Base-by-base conservation (phyloP, 1,140 invertebrate species). In the Oscheius sp. region DNA sequence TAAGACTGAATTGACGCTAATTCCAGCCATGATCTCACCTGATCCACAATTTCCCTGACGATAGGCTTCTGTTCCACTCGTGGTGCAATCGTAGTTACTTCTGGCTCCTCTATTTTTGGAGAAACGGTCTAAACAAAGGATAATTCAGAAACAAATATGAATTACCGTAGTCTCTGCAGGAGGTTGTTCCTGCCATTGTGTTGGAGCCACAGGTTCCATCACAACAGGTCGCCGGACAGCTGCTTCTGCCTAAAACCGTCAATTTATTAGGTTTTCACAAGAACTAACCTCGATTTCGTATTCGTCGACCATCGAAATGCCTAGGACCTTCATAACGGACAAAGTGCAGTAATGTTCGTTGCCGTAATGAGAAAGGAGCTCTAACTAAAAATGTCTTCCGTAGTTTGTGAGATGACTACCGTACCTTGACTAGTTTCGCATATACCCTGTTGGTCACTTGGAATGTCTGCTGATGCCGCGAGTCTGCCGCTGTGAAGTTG, bases 331-430 rank as follows among this genome's bases (percentile, higher is more conserved):
- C 85, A 96, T 92, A 18, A 95, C 86, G 3, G 93, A 96, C 55
- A 99, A 88, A 0, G 96, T 95, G 85, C 97, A 99, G 83, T 93
- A 99, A 84, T 99, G 95, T 86, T 99, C 95, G 2, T 90, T 90
- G 13, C 95, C 94, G 82, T 97, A 93, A 85, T 98, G 92, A 20
- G 92, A 93, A 65, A 91, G 88, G 76, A 99, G 87, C 80, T 98
- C 94, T 0, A 96, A 79, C 85, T 87, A 74, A 45, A 79, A 74
- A 34, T 46, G 38, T 34, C 64, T 72, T 31, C 34, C 32, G 36
- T 64, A 72, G 13, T 42, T n/a, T 10, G 29, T 35, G 3, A 75
- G 49, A 71, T 28, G 13, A 58, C 58, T 3, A 35, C 35, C 73
- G 32, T 73, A 88, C 86, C 82, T 87, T 88, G 23, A 98, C 90